A percentile compares a stretch with the other conserved stretches of the same genome.
phyloP scores from a whole-genome alignment of 2,113 vertebrate species.

The Leucoraja erinaceus region DNA sequence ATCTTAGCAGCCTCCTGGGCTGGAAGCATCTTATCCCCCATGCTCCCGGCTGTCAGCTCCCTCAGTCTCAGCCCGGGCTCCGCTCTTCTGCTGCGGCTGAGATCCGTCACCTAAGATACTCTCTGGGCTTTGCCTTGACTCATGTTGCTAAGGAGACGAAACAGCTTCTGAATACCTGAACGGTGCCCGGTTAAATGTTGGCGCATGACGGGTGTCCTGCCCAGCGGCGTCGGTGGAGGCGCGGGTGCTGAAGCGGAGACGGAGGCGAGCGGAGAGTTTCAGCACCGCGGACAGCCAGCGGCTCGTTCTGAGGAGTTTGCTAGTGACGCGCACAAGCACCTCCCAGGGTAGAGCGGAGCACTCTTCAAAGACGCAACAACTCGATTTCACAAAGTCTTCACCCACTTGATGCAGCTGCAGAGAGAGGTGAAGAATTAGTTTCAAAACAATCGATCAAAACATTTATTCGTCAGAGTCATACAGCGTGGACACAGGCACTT shows the following conservation, averaged over 20 bases:
- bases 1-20: slow-evolving; percentile 88
- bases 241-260: too few species aligned
- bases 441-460: not conserved
- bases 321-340: not conserved
- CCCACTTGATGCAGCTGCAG: not conserved
- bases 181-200: not conserved
- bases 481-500: too few species aligned
- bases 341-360: not conserved
- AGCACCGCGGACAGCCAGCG: slow-evolving; percentile 27
- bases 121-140: slow-evolving; percentile 14
- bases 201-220: not conserved
- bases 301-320: not conserved
- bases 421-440: not conserved
- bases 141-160: slow-evolving; percentile 35
- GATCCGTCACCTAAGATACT: not conserved
- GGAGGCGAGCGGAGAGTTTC: not conserved
- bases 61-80: not conserved
- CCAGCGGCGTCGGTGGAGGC: too few species aligned
- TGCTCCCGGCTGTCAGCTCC: not conserved
- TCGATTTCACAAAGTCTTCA: not conserved
- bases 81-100: not conserved
- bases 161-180: not conserved
- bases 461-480: too few species aligned
- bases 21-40: slow-evolving; percentile 71
- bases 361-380: not conserved